Evolutionary conservation across 2,797 vertebrate genomes (phyloP), one percentile per base, ranked within the genome.

Genomic region (Synaphobranchus kaupii): DNA sequence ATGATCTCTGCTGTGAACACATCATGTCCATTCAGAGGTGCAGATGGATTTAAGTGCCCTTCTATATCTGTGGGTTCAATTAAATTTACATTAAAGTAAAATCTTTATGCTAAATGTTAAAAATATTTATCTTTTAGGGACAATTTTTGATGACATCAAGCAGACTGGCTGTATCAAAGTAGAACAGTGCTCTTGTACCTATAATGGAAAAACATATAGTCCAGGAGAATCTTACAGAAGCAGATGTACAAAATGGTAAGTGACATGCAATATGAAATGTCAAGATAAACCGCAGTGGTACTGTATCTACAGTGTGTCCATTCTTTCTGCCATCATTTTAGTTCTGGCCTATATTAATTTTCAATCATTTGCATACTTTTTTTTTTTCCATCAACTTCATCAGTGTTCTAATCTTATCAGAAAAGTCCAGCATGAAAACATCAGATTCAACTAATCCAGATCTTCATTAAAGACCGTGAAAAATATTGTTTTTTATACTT

Each of bases 221-320:
- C 80, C 95, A 54, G 96, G 95, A 83, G 87, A 95, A 66, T 92
- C 88, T 8, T 96, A 91, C 88, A 89, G 88, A 0, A 25, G 31
- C 58, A 88, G 4, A 83, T 96, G 95, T 68, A 89, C 87, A 89
- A 86, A 91, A 78, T 96, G 96, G 96, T 97, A 89, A 93, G 92
- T 66, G 5, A 25, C n/a, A 66, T 66, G 25, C 2, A 39, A 39
- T 39, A 22, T 2, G 76, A 47, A 80, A 80, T n/a, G 15, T 80
- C 17, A 13, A 80, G 48, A 78, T 47, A 6, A 15, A 7, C 15
- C 17, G 25, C 71, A 76, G 31, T 80, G 8, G 22, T 48, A 47
- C 20, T 22, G 7, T 28, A 10, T 10, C 10, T 34, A 34, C 28
- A 7, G n/a, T 39, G 17, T 76, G 1, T 76, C n/a, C 66, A 68